Base-by-base conservation (phyloP, 2,888 invertebrate species). In the Dastarcus helophoroides region DNA sequence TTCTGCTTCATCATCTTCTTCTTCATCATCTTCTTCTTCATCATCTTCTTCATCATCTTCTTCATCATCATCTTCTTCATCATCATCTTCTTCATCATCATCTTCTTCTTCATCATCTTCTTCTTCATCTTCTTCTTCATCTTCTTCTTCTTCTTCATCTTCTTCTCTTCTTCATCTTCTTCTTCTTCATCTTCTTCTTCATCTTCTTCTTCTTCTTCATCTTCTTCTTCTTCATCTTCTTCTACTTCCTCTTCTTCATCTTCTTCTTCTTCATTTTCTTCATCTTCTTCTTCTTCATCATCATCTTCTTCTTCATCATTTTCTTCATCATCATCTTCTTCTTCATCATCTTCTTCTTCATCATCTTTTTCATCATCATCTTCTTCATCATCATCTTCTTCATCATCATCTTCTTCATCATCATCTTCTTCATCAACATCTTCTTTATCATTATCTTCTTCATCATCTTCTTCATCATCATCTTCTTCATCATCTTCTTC, bases 401-500 rank as follows among this genome's bases (percentile, higher is more conserved):
- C 7, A 13, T 33, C 29, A 25, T 33, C 26, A n/a, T 40, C 34
- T n/a, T 9, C 33, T n/a, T 39, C 30, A 11, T 37, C 36, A 32
- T 38, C 32, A 11, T 22, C 29, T 13, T 29, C 31, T 22, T 41
- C 41, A 23, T 22, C 34, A 9, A 22, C 13, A 22, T 37, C 41
- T 28, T 44, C 37, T 29, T 24, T 24, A n/a, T n/a, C n/a, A 12
- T 39, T 42, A 29, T 11, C 29, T 6, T 21, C 14, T 25, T 37
- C 36, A 26, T 37, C 35, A 11, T 21, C 34, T 23, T 21, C 58
- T 48, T 68, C 69, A 23, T 63, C 60, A 42, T 68, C 61, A 30
- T 56, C 53, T 50, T 64, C 62, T 40, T 63, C 50, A 27, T 63
- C 52, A 40, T n/a, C n/a, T n/a, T n/a, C n/a, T n/a, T 67, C 65